These are phyloP conservation scores for Lottia scabra DNA, from an alignment of 2,888 invertebrate genomes.

Conservation along the genomic window DNA sequence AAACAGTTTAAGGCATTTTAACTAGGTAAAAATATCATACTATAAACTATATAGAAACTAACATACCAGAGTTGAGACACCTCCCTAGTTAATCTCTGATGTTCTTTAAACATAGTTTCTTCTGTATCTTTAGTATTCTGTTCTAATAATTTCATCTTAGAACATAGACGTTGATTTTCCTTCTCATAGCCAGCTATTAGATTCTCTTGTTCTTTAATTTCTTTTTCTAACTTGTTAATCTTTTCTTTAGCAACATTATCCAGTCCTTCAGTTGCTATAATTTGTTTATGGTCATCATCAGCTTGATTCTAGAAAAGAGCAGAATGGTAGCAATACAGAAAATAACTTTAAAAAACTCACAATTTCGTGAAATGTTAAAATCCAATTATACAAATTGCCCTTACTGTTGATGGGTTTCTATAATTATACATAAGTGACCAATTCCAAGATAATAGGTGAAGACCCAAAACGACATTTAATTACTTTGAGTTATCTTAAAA, in stretches of 20 bases:
- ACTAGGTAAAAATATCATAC: not conserved
- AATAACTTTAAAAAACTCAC: no score
- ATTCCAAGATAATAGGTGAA: no score
- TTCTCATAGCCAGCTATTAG: constrained; percentile 64
- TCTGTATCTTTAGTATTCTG: constrained; percentile 58
- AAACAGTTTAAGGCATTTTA: not conserved
- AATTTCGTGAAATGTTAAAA: no score
- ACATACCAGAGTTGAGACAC: constrained; percentile 57
- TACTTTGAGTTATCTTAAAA: not conserved
- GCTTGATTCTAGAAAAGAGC: not conserved
- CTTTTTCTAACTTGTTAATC: constrained; percentile 54
- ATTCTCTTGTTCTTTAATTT: constrained; percentile 64
- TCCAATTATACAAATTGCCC: no score
- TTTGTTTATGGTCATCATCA: not conserved
- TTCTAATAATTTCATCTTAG: constrained; percentile 60
- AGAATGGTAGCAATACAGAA: no score
- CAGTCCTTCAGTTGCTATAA: constrained; percentile 22
- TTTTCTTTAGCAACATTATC: constrained; percentile 48
- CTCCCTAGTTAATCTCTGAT: constrained; percentile 60
- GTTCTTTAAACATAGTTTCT: constrained; percentile 65
- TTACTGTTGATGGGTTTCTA: no score
- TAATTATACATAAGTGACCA: no score
- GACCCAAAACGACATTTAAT: no score
- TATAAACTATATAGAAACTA: no score
- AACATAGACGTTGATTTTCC: constrained; percentile 66